Evolutionary conservation across 1,140 invertebrate species (phyloP).

Genomic region (Theocolax elegans): DNA sequence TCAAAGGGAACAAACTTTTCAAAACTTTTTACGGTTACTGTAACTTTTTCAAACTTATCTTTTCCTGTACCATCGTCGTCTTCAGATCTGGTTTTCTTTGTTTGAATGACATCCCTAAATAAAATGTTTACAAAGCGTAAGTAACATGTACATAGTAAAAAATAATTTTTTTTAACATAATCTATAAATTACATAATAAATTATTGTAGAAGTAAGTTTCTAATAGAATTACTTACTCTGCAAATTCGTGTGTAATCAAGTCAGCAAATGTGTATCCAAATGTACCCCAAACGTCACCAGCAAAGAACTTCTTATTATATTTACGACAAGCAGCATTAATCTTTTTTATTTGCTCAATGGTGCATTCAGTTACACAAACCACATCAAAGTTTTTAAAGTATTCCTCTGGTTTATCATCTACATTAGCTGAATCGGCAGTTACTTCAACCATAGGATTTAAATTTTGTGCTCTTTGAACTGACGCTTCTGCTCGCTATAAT

Average conservation of each 20-base stretch:
- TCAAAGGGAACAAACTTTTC: constrained; percentile 76
- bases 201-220: constrained; percentile 1
- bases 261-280: constrained; percentile 94
- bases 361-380: constrained; percentile 83
- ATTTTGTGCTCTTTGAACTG: constrained; percentile 78
- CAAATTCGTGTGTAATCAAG: constrained; percentile 86
- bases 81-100: constrained; percentile 55
- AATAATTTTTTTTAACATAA: not conserved
- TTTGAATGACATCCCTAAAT: constrained; percentile 60
- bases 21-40: constrained; percentile 65
- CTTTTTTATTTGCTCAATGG: constrained; percentile 76
- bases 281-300: constrained; percentile 92
- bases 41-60: constrained; percentile 66
- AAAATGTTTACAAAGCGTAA: constrained; percentile 25
- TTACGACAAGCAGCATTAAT: constrained; percentile 85
- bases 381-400: constrained; percentile 88
- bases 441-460: constrained; percentile 95
- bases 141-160: not conserved
- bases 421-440: constrained; percentile 73
- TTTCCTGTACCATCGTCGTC: constrained; percentile 53
- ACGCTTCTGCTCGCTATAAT: constrained; percentile 84
- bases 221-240: constrained; percentile 81
- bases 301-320: constrained; percentile 85
- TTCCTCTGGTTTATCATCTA: constrained; percentile 74
- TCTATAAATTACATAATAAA: constrained; percentile 18